These are phyloP conservation scores for Xylocampa areola DNA, from an alignment of 2,888 invertebrate species.

Conservation along the genomic window DNA sequence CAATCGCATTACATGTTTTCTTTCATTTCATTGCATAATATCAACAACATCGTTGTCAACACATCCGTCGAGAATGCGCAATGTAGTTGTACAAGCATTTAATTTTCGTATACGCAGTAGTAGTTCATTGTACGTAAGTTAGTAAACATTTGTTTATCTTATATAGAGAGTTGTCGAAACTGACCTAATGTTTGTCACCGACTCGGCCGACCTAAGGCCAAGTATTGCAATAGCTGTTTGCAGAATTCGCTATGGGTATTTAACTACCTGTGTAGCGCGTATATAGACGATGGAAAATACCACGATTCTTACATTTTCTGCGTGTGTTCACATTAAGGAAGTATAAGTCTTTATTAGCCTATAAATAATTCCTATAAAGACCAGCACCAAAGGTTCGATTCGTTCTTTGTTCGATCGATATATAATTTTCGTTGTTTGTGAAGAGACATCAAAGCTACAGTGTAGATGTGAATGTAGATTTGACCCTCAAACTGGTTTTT, in stretches of 20 bases:
- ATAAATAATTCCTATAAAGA: not conserved
- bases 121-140: conserved; percentile 27
- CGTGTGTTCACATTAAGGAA: not conserved
- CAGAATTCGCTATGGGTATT: conserved; percentile 24
- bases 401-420: too few species aligned
- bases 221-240: conserved; percentile 53
- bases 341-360: not conserved
- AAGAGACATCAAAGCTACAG: too few species aligned
- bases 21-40: conserved; percentile 30
- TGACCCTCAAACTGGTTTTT: too few species aligned
- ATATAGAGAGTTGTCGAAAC: conserved; percentile 66
- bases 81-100: conserved; percentile 32
- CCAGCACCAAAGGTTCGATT: too few species aligned
- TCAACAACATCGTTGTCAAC: conserved; percentile 22
- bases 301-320: not conserved
- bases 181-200: conserved; percentile 49
- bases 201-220: conserved; percentile 65
- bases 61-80: conserved; percentile 36
- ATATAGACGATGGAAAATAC: conserved; percentile 11
- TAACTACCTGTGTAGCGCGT: too few species aligned
- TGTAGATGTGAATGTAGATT: too few species aligned
- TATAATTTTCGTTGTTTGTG: too few species aligned
- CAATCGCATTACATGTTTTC: conserved; percentile 3
- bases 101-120: conserved; percentile 4
- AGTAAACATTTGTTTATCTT: conserved; percentile 66